These are phyloP conservation scores for Temnothorax rugatulus DNA, from an alignment of 2,888 invertebrate species.

Conservation along the genomic window DNA sequence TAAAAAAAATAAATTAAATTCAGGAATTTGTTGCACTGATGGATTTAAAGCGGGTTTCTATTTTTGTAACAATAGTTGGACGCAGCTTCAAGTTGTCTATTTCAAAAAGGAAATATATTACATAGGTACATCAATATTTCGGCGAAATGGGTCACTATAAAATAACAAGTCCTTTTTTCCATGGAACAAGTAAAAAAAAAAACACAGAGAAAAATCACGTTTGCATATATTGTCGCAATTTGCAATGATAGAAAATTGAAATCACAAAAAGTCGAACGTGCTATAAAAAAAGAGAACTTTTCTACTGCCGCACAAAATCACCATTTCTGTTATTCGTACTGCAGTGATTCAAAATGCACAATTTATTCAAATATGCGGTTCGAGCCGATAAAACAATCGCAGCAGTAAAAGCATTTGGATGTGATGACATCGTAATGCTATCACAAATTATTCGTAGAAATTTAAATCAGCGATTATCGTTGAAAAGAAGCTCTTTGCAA, in stretches of 20 bases:
- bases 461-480: constrained; percentile 28
- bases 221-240: constrained; percentile 14
- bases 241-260: constrained; percentile 30
- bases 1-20: not conserved
- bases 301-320: constrained; percentile 5
- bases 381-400: constrained; percentile 17
- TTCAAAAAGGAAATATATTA: constrained; percentile 10
- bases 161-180: constrained; percentile 23
- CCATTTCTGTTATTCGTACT: constrained; percentile 18
- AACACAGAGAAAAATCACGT: constrained; percentile 29
- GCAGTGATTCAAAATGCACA: constrained; percentile 22
- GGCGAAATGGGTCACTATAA: constrained; percentile 21
- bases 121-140: constrained; percentile 38
- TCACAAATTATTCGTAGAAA: constrained; percentile 35
- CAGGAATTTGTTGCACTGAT: not conserved
- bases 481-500: not conserved
- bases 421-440: not conserved
- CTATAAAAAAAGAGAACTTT: not conserved
- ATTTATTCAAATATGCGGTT: constrained; percentile 42
- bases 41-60: constrained; percentile 26
- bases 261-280: constrained; percentile 17
- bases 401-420: constrained; percentile 21
- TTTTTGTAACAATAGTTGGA: constrained; percentile 5
- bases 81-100: constrained; percentile 14
- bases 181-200: constrained; percentile 21